Conservation (phyloP, 2,888 invertebrate species). For the Gari tellinella region DNA sequence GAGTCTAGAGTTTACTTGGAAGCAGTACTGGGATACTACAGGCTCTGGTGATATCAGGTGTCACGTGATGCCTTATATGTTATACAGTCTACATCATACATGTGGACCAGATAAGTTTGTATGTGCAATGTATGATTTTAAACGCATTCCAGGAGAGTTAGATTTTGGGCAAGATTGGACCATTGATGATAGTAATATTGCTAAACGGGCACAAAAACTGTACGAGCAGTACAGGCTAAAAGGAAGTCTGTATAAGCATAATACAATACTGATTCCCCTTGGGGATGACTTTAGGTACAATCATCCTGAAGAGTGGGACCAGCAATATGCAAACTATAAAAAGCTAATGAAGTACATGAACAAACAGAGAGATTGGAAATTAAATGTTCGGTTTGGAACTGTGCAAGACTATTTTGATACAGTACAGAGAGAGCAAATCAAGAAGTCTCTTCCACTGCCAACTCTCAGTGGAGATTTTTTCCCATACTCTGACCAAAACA, state of each 20-base stretch:
- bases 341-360: slow-evolving; percentile 95
- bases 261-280: slow-evolving; percentile 95
- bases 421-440: slow-evolving; percentile 17
- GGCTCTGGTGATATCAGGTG: slow-evolving; percentile 88
- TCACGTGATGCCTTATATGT: slow-evolving; percentile 97
- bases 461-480: slow-evolving; percentile 97
- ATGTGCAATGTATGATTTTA: slow-evolving; percentile 86
- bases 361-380: slow-evolving; percentile 88
- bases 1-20: slow-evolving; percentile 94
- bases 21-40: slow-evolving; percentile 88
- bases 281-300: slow-evolving; percentile 99
- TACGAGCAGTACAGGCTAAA: slow-evolving; percentile 95
- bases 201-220: slow-evolving; percentile 91
- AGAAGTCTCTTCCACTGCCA: slow-evolving; percentile 85
- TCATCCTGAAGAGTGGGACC: slow-evolving; percentile 95
- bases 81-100: slow-evolving; percentile 97
- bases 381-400: slow-evolving; percentile 89
- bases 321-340: slow-evolving; percentile 96
- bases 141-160: slow-evolving; percentile 95
- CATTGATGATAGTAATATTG: slow-evolving; percentile 93
- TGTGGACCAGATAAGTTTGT: slow-evolving; percentile 96
- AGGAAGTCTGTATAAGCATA: slow-evolving; percentile 94
- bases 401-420: slow-evolving; percentile 93
- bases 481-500: slow-evolving; percentile 94
- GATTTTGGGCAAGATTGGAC: slow-evolving; percentile 92